Evolutionary conservation across 2,797 vertebrate species (phyloP).

Genomic region (Meriones psammophilus): DNA sequence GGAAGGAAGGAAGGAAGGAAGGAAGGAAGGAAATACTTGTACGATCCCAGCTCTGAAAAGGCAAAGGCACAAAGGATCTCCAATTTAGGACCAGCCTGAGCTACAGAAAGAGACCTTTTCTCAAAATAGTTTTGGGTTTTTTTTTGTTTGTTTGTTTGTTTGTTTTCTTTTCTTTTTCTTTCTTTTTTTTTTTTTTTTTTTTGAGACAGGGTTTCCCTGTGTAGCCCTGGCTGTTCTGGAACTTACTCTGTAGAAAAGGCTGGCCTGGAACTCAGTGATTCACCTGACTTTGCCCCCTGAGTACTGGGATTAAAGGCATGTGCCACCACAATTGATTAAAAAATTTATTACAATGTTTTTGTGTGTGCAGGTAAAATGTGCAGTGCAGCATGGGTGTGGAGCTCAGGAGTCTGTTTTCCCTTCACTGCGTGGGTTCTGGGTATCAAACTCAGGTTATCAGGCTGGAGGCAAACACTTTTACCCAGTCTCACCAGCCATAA

Average conservation of each 20-base stretch:
- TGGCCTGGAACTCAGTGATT: background rate
- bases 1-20: too few relatives aligned
- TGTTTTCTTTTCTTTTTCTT: too few relatives aligned
- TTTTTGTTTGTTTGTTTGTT: too few relatives aligned
- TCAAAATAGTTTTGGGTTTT: background rate
- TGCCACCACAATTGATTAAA: background rate
- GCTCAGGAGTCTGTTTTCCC: background rate
- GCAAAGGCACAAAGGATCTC: background rate
- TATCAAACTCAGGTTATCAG: too few relatives aligned
- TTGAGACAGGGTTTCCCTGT: background rate
- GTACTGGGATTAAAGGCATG: background rate
- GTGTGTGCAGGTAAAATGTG: background rate
- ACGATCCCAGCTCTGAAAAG: background rate
- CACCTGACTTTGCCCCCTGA: background rate
- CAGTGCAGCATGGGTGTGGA: rapidly evolving
- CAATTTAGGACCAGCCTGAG: background rate
- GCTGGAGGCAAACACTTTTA: background rate
- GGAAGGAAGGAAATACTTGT: background rate
- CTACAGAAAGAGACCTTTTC: background rate
- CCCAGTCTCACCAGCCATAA: background rate
- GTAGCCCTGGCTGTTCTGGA: background rate
- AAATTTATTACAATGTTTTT: background rate
- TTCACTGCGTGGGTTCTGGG: background rate
- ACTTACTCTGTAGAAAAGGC: background rate
- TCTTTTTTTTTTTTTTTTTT: background rate